Percentiles rank a stretch among this genome's conserved stretches.
Conservation (phyloP, 2,113 vertebrate genomes). For the Oxygymnocypris stewartii region DNA sequence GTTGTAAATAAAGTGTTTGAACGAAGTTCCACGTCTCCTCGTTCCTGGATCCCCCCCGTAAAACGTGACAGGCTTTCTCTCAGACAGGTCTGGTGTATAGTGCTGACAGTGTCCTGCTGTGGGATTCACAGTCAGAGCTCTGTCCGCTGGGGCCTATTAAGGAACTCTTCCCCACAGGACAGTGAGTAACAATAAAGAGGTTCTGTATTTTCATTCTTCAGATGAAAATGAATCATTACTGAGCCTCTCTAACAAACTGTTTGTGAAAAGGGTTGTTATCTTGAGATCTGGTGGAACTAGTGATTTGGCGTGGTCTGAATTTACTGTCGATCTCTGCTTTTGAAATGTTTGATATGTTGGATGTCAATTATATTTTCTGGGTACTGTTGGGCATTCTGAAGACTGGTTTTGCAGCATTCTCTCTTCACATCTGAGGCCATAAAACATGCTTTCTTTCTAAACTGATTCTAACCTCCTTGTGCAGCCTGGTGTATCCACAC, state of each 20-base stretch:
- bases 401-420: background rate
- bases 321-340: background rate
- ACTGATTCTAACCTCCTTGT: background rate
- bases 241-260: background rate
- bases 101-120: constrained; percentile 41
- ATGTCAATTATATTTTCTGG: background rate
- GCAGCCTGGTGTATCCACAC: background rate
- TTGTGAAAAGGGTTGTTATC: constrained; percentile 1
- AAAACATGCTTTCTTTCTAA: background rate
- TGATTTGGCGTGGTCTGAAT: background rate
- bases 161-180: constrained; percentile 28
- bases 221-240: constrained; percentile 6
- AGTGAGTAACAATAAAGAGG: constrained; percentile 18
- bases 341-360: background rate
- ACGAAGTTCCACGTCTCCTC: too few relatives aligned
- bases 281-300: background rate
- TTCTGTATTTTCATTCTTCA: constrained; percentile 11
- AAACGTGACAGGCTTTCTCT: background rate
- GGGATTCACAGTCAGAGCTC: constrained; percentile 24
- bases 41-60: too few relatives aligned
- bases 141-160: constrained; percentile 27
- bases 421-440: background rate
- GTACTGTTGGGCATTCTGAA: background rate
- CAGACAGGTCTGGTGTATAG: constrained; percentile 22
- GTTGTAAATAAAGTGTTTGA: too few relatives aligned